Evolutionary conservation across 1,140 invertebrate genomes (phyloP).

Genomic region (Drosophila rufa): DNA sequence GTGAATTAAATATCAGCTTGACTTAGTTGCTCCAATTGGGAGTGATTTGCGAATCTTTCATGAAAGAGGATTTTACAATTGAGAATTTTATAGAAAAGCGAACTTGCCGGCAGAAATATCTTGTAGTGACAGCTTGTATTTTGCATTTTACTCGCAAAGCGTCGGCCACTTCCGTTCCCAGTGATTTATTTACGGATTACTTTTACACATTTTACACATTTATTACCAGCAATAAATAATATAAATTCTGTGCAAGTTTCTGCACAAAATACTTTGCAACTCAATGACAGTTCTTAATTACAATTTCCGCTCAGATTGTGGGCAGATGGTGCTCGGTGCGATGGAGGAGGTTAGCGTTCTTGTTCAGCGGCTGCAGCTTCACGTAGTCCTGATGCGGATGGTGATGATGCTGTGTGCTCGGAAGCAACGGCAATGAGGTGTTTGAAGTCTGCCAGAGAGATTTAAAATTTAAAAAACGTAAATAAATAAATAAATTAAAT

Average conservation of each 20-base stretch:
- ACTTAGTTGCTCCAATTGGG: slow-evolving; percentile 13
- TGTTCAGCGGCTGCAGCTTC: slow-evolving; percentile 80
- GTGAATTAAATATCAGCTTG: slow-evolving; percentile 31
- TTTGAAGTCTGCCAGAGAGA: slow-evolving; percentile 74
- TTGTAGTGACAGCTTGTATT: slow-evolving; percentile 6
- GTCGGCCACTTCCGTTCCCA: neutral
- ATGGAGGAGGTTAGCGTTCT: slow-evolving; percentile 74
- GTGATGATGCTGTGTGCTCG: slow-evolving; percentile 79
- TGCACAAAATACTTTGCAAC: slow-evolving; percentile 29
- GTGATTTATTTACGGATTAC: slow-evolving; percentile 22
- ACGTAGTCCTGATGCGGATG: slow-evolving; percentile 77
- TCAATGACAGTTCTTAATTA: slow-evolving; percentile 24
- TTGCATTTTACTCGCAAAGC: neutral
- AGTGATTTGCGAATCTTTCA: slow-evolving; percentile 18
- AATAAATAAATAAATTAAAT: no score
- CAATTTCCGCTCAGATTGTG: slow-evolving; percentile 64
- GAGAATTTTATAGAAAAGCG: slow-evolving; percentile 1
- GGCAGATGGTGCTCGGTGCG: slow-evolving; percentile 84
- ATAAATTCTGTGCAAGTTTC: slow-evolving; percentile 30
- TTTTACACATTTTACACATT: slow-evolving; percentile 65
- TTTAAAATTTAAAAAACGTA: neutral
- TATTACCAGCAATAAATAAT: slow-evolving; percentile 60
- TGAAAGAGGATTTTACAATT: neutral
- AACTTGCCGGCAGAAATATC: neutral
- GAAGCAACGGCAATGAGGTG: slow-evolving; percentile 82